Conservation (phyloP, 2,113 vertebrate genomes). For the Prunella himalayana region DNA sequence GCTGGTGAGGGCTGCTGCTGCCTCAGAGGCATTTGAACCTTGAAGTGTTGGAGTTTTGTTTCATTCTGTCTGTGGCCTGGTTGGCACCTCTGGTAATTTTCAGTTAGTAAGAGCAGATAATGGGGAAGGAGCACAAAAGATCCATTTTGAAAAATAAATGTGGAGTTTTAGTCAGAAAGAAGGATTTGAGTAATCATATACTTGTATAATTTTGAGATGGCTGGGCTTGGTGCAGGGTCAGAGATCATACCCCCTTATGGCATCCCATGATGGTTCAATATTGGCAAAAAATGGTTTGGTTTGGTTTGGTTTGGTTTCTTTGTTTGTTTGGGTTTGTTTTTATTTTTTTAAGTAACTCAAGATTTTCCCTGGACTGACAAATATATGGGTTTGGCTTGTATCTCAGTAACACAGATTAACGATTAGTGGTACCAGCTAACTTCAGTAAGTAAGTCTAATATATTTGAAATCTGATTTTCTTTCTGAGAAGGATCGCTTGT, state of each 20-base stretch:
- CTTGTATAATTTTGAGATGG: neutral
- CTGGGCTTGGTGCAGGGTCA: neutral
- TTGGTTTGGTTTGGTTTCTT: neutral
- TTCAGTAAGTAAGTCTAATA: neutral
- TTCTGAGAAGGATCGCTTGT: neutral
- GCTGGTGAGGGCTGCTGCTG: neutral
- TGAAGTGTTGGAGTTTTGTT: neutral
- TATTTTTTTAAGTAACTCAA: neutral
- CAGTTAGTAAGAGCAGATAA: neutral
- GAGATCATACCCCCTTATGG: neutral
- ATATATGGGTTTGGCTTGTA: neutral
- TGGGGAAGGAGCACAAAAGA: neutral
- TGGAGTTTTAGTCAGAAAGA: neutral
- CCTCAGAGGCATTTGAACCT: neutral
- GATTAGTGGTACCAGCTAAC: neutral
- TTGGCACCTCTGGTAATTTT: neutral
- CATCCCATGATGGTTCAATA: neutral
- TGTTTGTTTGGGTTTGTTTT: neutral
- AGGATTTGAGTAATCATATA: neutral
- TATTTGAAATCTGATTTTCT: constrained; percentile 11
- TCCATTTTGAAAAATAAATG: neutral
- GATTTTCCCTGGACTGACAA: neutral
- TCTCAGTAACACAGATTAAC: neutral
- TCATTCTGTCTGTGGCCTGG: neutral
- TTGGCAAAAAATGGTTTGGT: neutral